Evolutionary conservation across 2,888 invertebrate species (phyloP), one percentile per base, ranked within the genome.

Genomic region (Myopa testacea): DNA sequence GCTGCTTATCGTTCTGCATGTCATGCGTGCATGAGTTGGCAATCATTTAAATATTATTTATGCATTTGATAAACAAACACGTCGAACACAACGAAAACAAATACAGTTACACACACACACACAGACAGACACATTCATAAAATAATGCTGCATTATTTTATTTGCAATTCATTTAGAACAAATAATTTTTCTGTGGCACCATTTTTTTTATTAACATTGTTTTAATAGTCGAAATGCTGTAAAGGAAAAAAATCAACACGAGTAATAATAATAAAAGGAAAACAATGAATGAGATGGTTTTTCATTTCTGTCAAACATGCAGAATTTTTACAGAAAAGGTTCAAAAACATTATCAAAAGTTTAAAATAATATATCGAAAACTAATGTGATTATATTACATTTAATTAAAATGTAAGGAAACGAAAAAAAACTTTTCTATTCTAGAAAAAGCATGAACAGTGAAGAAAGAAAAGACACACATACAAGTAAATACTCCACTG

Each of bases 11-110:
- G 19, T 16, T 62, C 62, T 60, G 40, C 62, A 73, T 75, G 19
- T 12, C 55, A 71, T 38, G 68, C 70, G 60, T 62, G 40, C 55
- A 55, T 55, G 37, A 60, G 45, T 37, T 26, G 19, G 73, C 70
- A 67, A 67, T 75, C 19, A 75, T 68, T 37, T 55, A 67, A 67
- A 67, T 75, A 68, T 75, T 67, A 67, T 75, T 67, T 67, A 67
- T 67, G 67, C n/a, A 75, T 67, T 67, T 55, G 37, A 62, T 73
- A 62, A 67, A 52, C 55, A 50, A 74, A 67, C 75, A 67, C 37
- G 37, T 58, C n/a, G 38, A 37, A 74, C 19, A 16, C 75, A 55
- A 55, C 67, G 55, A 55, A 67, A 55, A 73, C 62, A 73, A 73
- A 73, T 50, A 73, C 73, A 62, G 73, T 26, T 26, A 26, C 26